A percentile compares a stretch with the other conserved stretches of the same genome.
phyloP scores from a whole-genome alignment of 2,113 vertebrate species.

The Zonotrichia leucophrys region DNA sequence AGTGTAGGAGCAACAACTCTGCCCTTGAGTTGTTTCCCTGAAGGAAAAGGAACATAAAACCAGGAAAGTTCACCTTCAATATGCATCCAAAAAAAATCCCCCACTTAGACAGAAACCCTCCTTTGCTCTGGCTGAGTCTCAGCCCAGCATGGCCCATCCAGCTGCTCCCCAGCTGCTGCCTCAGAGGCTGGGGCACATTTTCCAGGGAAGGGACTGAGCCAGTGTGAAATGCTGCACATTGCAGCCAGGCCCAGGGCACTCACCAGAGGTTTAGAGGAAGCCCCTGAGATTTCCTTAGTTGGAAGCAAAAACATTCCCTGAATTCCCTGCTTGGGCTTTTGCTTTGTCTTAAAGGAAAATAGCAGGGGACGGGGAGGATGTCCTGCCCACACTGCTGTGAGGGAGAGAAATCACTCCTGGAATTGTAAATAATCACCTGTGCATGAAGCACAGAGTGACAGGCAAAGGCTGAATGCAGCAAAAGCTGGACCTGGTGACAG shows the following conservation, averaged over 20 bases:
- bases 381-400: fast-evolving
- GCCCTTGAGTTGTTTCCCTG: background rate
- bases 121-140: background rate
- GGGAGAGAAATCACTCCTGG: background rate
- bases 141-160: background rate
- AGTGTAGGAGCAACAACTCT: background rate
- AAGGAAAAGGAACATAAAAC: background rate
- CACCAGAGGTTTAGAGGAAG: slow-evolving; percentile 14
- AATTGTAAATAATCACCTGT: background rate
- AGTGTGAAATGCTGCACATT: background rate
- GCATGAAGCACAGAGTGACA: background rate
- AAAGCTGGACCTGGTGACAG: background rate
- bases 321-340: slow-evolving; percentile 58
- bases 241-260: slow-evolving; percentile 31
- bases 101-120: fast-evolving
- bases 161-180: slow-evolving; percentile 74
- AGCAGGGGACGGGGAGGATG: background rate
- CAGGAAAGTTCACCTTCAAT: background rate
- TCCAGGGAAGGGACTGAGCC: background rate
- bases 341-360: slow-evolving; percentile 28
- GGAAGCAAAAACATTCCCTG: slow-evolving; percentile 65
- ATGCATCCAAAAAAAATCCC: background rate
- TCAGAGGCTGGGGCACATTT: background rate
- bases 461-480: background rate
- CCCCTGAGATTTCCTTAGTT: slow-evolving; percentile 49